A percentile compares a stretch with the other conserved stretches of the same genome.
These are phyloP conservation scores for Exocentrus adspersus DNA, from an alignment of 2,888 invertebrate genomes.

Conservation along the genomic window DNA sequence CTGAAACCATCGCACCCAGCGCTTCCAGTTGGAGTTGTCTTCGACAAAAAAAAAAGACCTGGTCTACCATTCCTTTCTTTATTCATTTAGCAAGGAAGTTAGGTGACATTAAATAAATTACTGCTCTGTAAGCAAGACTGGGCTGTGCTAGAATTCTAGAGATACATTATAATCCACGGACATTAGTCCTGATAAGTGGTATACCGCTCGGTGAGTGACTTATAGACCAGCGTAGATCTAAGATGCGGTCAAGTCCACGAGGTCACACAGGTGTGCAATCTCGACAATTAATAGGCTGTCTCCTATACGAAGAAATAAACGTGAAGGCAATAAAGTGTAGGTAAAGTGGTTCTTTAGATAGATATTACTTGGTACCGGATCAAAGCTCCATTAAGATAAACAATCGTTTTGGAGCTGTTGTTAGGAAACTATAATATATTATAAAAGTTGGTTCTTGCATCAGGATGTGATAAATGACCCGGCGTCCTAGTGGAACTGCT, in stretches of 20 bases:
- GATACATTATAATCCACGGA: constrained; percentile 29
- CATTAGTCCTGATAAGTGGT: constrained; percentile 33
- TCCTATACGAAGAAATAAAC: constrained; percentile 8
- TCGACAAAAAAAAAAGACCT: no score
- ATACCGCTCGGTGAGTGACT: constrained; percentile 37
- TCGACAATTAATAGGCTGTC: constrained; percentile 17
- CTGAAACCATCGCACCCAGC: no score
- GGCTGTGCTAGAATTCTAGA: constrained; percentile 27
- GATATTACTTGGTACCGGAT: no score
- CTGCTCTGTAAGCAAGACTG: constrained; percentile 22
- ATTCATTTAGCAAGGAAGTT: no score
- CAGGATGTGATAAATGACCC: no score
- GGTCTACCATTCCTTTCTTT: no score
- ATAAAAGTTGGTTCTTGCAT: no score
- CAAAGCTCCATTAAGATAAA: no score
- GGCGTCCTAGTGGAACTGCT: no score
- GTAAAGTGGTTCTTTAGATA: constrained; percentile 2
- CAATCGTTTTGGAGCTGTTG: no score
- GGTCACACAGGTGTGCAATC: constrained; percentile 54
- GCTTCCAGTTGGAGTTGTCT: no score
- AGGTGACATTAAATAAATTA: constrained; percentile 34
- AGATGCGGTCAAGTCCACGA: constrained; percentile 48
- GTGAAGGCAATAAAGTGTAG: constrained; percentile 5
- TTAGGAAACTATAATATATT: no score
- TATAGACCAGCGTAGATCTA: constrained; percentile 35